Percentiles rank a stretch among this genome's conserved stretches.
phyloP scores from a whole-genome alignment of 2,888 invertebrate species.

The Punctoribates punctum region DNA sequence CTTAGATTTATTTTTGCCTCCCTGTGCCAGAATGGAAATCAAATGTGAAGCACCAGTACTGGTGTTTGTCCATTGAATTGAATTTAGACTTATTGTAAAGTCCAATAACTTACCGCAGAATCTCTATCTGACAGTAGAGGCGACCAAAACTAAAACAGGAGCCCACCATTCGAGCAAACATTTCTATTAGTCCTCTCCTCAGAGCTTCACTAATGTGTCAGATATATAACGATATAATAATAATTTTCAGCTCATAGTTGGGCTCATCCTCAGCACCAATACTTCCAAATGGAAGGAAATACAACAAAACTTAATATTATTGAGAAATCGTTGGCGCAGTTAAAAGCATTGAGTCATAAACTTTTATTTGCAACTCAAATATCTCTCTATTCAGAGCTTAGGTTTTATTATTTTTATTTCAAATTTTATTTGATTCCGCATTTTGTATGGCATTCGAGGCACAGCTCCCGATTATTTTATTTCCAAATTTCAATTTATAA shows the following conservation, averaged over 20 bases:
- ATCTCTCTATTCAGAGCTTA: too few relatives aligned
- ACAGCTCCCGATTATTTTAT: too few relatives aligned
- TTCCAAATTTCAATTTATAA: too few relatives aligned
- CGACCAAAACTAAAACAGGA: not conserved
- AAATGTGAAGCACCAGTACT: not conserved
- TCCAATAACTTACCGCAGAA: slow-evolving; percentile 12
- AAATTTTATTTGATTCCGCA: too few relatives aligned
- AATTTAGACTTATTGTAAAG: slow-evolving; percentile 27
- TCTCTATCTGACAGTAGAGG: slow-evolving; percentile 19
- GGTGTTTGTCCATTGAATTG: slow-evolving; percentile 22
- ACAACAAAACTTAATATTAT: slow-evolving; percentile 6
- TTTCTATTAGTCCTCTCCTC: slow-evolving; percentile 9
- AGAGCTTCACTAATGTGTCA: not conserved
- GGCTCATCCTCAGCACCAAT: not conserved
- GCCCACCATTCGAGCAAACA: not conserved
- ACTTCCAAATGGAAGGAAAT: not conserved
- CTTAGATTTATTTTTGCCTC: not conserved
- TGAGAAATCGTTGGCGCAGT: slow-evolving; percentile 1
- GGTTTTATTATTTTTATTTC: too few relatives aligned
- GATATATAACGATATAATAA: not conserved
- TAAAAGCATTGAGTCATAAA: not conserved
- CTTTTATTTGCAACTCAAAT: not conserved
- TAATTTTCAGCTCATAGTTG: not conserved
- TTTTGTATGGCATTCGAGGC: too few relatives aligned
- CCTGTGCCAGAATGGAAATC: slow-evolving; percentile 15